Base-by-base conservation (phyloP, 2,888 invertebrate genomes). In the Callyntrura sp. region DNA sequence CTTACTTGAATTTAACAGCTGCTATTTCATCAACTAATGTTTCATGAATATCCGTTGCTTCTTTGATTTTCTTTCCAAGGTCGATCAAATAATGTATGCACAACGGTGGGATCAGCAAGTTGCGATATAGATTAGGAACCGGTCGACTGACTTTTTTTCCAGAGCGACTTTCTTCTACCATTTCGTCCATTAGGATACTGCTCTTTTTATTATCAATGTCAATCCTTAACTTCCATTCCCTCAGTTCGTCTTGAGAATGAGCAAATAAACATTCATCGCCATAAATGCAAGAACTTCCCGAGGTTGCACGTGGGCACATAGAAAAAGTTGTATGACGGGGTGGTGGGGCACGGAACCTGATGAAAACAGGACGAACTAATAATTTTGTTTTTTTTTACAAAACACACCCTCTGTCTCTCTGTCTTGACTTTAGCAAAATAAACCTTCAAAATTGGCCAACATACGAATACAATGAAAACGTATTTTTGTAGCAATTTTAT, bases 261-360 rank as follows among this genome's bases (percentile, higher is more conserved):
- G 97, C 97, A 94, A 96, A 96, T 17, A 96, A 96, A 94, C 97
- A 97, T 93, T 96, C 96, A 65, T 96, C 95, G 14, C 97, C 97
- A 94, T 96, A 96, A 83, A 96, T 95, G 94, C 97, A 97, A 35
- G 95, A 94, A 45, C 78, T 78, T n/a, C 85, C 83, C 23, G 91
- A 95, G 5, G 86, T 25, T 23, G 88, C 78, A n/a, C 92, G 90
- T 23, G 92, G 91, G 76, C 93, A 93, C 45, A 92, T 65, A 14
- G 90, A 92, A 90, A 92, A 93, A 1, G 92, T 90, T 17, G 87
- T 91, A 17, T 92, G 90, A 28, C 91, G 88, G 60, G 89, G 90
- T 48, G 93, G 93, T 12, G 92, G 92, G 25, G 92, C 90, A 1
- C 93, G 87, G 87, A 84, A 91, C 68, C 93, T 93, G n/a, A 14